Base-by-base conservation (phyloP, 2,113 vertebrate genomes). In the Uria aalge region DNA sequence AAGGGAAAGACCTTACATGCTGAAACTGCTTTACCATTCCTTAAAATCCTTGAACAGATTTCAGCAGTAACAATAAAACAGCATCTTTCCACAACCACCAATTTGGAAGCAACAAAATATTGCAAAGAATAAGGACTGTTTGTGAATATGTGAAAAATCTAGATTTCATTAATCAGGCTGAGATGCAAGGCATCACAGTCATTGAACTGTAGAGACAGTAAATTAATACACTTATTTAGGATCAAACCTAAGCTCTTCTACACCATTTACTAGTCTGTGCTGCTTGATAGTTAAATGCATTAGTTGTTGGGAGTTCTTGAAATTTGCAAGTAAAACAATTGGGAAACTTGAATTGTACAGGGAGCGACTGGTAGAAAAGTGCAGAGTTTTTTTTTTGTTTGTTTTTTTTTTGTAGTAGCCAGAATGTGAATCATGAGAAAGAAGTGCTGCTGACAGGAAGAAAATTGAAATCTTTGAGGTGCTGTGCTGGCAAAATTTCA, bases 391-490 rank as follows among this genome's bases (percentile, higher is more conserved):
- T 24, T 11, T 20, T 40, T 43, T 24, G 9, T 20, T 40, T 29
- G 15, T 24, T 27, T 63, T 57, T 38, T 60, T 56, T 60, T 68
- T 38, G 3, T 43, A 38, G 36, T 85, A 90, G n/a, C 50, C 59
- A 89, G 83, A 77, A 71, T 86, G 72, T 86, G 68, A 91, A 84
- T 84, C 62, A 68, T 29, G 72, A 92, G 62, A 76, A 83, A 75
- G 53, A 88, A 88, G 47, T 57, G 67, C 50, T 94, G 62, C 59
- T 92, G 95, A 94, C 82, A 94, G 88, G 36, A 88, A 62, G 63
- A 69, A 92, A 96, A 96, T 80, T 76, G 85, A 93, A 94, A 86
- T 92, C 88, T 92, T 92, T 57, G 78, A 93, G 94, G 82, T 92
- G 48, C 67, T 50, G 50, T 40, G 85, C 75, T 95, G 92, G 91